Evolutionary conservation across 1,140 invertebrate species (phyloP).

Genomic region (Eriosoma lanigerum): DNA sequence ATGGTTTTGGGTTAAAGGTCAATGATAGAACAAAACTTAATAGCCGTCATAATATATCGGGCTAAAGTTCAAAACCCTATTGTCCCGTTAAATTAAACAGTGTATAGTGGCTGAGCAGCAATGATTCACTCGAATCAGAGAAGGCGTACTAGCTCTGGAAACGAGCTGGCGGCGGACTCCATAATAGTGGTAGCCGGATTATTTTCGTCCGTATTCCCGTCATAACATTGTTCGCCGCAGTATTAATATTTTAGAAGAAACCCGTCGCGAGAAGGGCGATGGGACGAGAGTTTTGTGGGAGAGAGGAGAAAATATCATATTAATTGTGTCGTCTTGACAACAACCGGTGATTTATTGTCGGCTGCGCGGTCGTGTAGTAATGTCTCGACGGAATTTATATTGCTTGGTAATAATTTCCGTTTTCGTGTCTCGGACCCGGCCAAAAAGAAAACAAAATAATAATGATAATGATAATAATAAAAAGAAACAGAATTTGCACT

Average conservation of each 20-base stretch:
- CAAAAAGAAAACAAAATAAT: constrained; percentile 17
- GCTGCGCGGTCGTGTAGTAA: not conserved
- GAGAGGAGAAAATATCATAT: constrained; percentile 27
- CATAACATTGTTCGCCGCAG: constrained; percentile 14
- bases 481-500: constrained; percentile 23
- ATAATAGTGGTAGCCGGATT: constrained; percentile 6
- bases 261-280: not conserved
- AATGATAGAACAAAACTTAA: constrained; percentile 32
- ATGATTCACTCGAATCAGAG: not conserved
- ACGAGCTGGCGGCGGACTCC: not conserved
- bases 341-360: constrained; percentile 46
- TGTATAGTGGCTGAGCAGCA: not conserved
- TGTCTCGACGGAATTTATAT: constrained; percentile 48
- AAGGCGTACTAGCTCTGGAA: constrained; percentile 8
- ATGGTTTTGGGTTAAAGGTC: constrained; percentile 12
- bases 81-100: constrained; percentile 38
- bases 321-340: constrained; percentile 50
- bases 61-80: constrained; percentile 32
- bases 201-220: constrained; percentile 19
- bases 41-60: constrained; percentile 33
- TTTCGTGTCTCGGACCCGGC: constrained; percentile 20
- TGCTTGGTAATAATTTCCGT: constrained; percentile 39
- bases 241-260: constrained; percentile 43
- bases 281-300: too few species aligned
- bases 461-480: not conserved